Base-by-base conservation (phyloP, 2,113 vertebrate genomes). In the Syngnathoides biaculeatus region DNA sequence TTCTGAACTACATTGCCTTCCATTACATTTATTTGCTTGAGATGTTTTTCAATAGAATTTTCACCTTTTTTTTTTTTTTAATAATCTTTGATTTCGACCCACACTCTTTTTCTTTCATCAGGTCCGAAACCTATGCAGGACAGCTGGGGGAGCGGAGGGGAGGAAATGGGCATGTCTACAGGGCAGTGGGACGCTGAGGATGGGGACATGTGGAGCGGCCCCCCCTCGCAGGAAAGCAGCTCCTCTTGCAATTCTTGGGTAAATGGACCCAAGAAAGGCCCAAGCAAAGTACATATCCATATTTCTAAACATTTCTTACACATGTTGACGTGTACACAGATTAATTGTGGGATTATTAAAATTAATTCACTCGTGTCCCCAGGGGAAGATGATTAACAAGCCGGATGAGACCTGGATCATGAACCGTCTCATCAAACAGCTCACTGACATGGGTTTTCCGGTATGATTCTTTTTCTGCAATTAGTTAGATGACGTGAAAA, bases 51-150 rank as follows among this genome's bases (percentile, higher is more conserved):
- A 24, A 12, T 15, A 66, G 24, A 10, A 42, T 62, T 19, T 15
- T 4, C 1, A 38, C 24, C 10, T 26, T 8, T 39, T 26, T 26
- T 58, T 60, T 4, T 53, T 30, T n/a, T n/a, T n/a, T n/a, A n/a
- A n/a, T n/a, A n/a, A n/a, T n/a, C 20, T 0, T 48, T 63, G 30
- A 38, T 56, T 53, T 59, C 0, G 35, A 59, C 45, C 27, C 56
- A 6, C 14, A 4, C 26, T 30, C n/a, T 52, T 20, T 55, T 24
- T 62, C 59, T 74, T 61, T 20, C 24, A 7, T 69, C 69, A 98
- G 97, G 93, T 92, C 94, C 95, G 81, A 98, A 99, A 96, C 93
- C 95, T 95, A 96, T 98, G 97, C 97, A 98, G 97, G 96, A 98
- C 88, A 85, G 94, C 91, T 99, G 97, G 97, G 95, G 95, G 92